Conservation (phyloP, 2,888 invertebrate species). For the Celastrina argiolus region DNA sequence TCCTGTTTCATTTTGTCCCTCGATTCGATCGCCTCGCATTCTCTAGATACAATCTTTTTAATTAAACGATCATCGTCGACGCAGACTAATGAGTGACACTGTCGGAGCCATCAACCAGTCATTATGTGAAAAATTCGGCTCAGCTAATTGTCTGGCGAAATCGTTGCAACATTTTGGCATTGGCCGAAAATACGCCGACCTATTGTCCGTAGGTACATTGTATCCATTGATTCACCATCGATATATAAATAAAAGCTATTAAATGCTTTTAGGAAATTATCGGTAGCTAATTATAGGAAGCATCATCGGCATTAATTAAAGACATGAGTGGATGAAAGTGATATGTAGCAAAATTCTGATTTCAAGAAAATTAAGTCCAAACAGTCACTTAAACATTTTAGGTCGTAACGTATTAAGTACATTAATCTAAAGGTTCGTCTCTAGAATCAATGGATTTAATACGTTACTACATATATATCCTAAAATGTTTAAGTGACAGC, state of each 20-base stretch:
- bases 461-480: too few species aligned
- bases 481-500: too few species aligned
- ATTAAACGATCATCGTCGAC: not conserved
- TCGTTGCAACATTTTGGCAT: conserved; percentile 31
- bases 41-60: not conserved
- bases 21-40: not conserved
- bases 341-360: too few species aligned
- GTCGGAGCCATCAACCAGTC: conserved; percentile 4
- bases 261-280: not conserved
- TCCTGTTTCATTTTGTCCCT: too few species aligned
- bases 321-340: too few species aligned
- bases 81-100: conserved; percentile 20
- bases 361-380: too few species aligned
- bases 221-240: conserved; percentile 15
- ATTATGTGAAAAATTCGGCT: conserved; percentile 30
- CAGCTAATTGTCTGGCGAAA: conserved; percentile 33
- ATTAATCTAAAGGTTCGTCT: too few species aligned
- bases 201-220: conserved; percentile 19
- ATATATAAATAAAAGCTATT: not conserved
- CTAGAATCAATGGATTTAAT: too few species aligned
- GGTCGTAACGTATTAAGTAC: too few species aligned
- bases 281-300: too few species aligned
- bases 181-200: conserved; percentile 21
- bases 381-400: too few species aligned
- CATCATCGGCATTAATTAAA: too few species aligned